Percentiles rank a stretch among this genome's conserved stretches.
phyloP scores from a whole-genome alignment of 2,797 vertebrate genomes.

The Mastacembelus armatus region DNA sequence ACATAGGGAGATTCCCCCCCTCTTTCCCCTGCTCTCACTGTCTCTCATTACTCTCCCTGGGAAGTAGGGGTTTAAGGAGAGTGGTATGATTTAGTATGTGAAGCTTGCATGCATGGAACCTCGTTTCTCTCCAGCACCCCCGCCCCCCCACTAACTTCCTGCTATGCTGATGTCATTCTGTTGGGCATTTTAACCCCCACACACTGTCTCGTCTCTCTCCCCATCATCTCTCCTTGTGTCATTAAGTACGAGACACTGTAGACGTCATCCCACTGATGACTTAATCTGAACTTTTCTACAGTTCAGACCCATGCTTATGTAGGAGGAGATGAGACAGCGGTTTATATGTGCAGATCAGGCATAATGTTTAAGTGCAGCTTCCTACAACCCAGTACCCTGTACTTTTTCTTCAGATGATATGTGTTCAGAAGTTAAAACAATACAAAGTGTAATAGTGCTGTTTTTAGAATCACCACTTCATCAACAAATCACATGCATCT shows the following conservation, averaged over 20 bases:
- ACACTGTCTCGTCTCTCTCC: constrained; percentile 57
- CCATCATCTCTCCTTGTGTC: constrained; percentile 58
- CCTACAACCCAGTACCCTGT: constrained; percentile 36
- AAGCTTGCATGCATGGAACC: constrained; percentile 46
- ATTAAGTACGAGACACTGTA: constrained; percentile 64
- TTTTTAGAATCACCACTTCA: constrained; percentile 47
- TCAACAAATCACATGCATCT: constrained; percentile 40
- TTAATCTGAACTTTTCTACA: constrained; percentile 77
- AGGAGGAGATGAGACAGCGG: constrained; percentile 49
- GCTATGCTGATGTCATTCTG: constrained; percentile 81
- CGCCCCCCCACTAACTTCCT: constrained; percentile 48
- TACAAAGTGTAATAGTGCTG: constrained; percentile 24
- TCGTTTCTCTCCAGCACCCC: constrained; percentile 33
- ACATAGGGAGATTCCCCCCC: constrained; percentile 50
- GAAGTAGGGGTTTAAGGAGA: constrained; percentile 53
- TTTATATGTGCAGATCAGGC: constrained; percentile 19
- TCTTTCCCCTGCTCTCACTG: constrained; percentile 23
- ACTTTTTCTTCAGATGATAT: constrained; percentile 57
- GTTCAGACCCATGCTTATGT: constrained; percentile 22
- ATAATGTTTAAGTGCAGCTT: constrained; percentile 35
- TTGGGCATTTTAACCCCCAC: constrained; percentile 70
- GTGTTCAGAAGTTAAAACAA: constrained; percentile 48
- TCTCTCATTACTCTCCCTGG: constrained; percentile 57
- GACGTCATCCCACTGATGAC: constrained; percentile 75
- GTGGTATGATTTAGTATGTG: constrained; percentile 74